Conservation (phyloP, 2,797 vertebrate species). For the Molossus alvarezi region DNA sequence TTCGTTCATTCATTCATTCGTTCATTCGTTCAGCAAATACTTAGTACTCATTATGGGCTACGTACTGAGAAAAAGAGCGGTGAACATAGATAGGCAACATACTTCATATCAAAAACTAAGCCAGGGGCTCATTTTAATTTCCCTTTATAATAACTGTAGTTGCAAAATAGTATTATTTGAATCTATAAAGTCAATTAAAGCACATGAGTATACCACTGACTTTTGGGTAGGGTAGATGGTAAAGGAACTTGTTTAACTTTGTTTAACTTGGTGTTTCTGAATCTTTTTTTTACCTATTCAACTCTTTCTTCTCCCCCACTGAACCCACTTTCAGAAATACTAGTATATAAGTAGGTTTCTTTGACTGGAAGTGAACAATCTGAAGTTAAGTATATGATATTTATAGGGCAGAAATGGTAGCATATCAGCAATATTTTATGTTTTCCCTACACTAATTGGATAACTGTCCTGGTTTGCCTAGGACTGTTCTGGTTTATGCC, state of each 20-base stretch:
- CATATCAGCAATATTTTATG: not conserved
- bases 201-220: not conserved
- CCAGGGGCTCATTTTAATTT: not conserved
- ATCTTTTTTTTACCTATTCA: not conserved
- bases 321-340: conserved; percentile 1
- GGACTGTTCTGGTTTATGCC: conserved; percentile 1
- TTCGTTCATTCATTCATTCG: not conserved
- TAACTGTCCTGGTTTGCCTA: not conserved
- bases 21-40: not conserved
- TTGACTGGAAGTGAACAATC: not conserved
- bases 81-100: not conserved
- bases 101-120: not conserved
- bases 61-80: not conserved
- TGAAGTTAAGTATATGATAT: not conserved
- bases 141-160: not conserved
- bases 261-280: not conserved
- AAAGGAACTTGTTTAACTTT: not conserved
- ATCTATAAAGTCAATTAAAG: not conserved
- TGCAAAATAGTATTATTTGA: conserved; percentile 6
- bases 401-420: not conserved
- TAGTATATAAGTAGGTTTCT: not conserved
- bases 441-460: not conserved
- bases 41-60: not conserved
- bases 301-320: not conserved
- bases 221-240: not conserved